A percentile compares a stretch with the other conserved stretches of the same genome.
These are phyloP conservation scores for Tursiops truncatus DNA, from an alignment of 2,113 vertebrate species.

Conservation along the genomic window DNA sequence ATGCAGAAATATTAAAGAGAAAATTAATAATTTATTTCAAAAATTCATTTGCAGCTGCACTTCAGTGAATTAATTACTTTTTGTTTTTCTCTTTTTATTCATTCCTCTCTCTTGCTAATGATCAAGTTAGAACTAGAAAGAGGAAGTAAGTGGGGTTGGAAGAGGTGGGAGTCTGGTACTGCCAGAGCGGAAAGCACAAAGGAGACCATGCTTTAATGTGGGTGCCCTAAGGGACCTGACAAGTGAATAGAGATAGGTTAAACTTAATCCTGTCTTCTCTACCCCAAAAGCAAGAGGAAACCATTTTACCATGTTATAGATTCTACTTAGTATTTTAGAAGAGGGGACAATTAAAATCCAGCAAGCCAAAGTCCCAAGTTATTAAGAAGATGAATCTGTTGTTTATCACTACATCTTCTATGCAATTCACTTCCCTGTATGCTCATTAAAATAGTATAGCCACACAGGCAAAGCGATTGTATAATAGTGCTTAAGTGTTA, in stretches of 20 bases:
- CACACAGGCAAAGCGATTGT: conserved; percentile 48
- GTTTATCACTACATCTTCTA: conserved; percentile 69
- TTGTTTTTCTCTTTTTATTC: conserved; percentile 56
- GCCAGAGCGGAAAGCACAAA: not conserved
- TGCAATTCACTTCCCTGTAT: conserved; percentile 69
- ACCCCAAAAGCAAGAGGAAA: conserved; percentile 61
- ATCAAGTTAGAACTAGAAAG: conserved; percentile 43
- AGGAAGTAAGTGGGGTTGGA: not conserved
- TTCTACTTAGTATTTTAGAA: conserved; percentile 59
- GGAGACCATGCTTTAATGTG: not conserved
- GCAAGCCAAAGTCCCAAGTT: conserved; percentile 51
- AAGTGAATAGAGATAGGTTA: conserved; percentile 58
- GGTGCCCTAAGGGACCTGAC: not conserved
- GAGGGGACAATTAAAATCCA: conserved; percentile 70
- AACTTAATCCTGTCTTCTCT: conserved; percentile 37
- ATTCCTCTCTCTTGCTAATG: conserved; percentile 60
- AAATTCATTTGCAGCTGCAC: conserved; percentile 77
- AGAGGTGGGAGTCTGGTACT: not conserved
- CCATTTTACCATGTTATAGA: not conserved
- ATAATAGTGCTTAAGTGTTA: not conserved
- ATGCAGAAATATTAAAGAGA: conserved; percentile 50
- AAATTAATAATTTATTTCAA: conserved; percentile 78
- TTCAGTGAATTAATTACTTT: conserved; percentile 77
- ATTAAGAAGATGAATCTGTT: conserved; percentile 81
- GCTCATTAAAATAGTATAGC: conserved; percentile 74